Percentiles rank a stretch among this genome's conserved stretches.
phyloP scores from a whole-genome alignment of 2,888 invertebrate genomes.

The Nasonia oneida region DNA sequence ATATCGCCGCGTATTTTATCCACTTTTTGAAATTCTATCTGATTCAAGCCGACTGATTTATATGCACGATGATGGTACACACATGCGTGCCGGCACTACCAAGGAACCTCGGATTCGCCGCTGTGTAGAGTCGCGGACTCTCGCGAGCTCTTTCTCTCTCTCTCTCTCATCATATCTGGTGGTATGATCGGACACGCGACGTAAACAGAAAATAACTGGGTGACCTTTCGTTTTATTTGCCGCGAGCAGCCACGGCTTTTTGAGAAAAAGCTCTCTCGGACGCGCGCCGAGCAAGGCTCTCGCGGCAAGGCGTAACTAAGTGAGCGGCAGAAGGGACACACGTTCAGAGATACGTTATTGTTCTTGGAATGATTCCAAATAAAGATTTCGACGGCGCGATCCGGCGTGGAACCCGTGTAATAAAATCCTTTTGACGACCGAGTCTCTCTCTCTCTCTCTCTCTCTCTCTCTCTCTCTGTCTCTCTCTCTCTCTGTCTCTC shows the following conservation, averaged over 20 bases:
- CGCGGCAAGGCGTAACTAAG: conserved; percentile 56
- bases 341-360: conserved; percentile 75
- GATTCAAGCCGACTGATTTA: conserved; percentile 78
- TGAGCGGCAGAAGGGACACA: conserved; percentile 57
- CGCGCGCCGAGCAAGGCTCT: background rate
- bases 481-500: too few species aligned
- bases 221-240: conserved; percentile 78
- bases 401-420: conserved; percentile 76
- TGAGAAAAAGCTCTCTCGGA: conserved; percentile 45
- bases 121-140: background rate
- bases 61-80: conserved; percentile 78
- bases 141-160: conserved; percentile 13
- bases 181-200: conserved; percentile 71
- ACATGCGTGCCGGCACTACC: conserved; percentile 78
- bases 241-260: conserved; percentile 41
- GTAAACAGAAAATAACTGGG: conserved; percentile 79
- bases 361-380: conserved; percentile 80
- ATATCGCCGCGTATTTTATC: conserved; percentile 77
- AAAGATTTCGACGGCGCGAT: conserved; percentile 77
- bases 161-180: conserved; percentile 74
- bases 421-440: conserved; percentile 73
- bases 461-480: too few species aligned
- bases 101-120: conserved; percentile 69
- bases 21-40: conserved; percentile 77
- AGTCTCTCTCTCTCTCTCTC: conserved; percentile 20